phyloP scores from a whole-genome alignment of 2,888 invertebrate species.

The Melieria picta region DNA sequence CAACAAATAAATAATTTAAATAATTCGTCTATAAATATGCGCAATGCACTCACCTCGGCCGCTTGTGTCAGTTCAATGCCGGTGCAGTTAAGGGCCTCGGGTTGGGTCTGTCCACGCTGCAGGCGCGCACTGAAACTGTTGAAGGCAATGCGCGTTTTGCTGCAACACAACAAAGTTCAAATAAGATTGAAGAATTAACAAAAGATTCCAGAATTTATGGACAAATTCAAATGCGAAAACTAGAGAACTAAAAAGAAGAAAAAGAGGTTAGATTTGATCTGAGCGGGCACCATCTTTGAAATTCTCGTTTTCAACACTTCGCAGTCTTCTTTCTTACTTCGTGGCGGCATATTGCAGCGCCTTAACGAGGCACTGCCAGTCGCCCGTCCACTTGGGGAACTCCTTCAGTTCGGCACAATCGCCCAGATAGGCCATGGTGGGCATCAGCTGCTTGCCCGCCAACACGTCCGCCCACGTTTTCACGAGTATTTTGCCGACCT shows the following conservation, averaged over 20 bases:
- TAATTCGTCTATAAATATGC: background rate
- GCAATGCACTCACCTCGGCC: conserved; percentile 73
- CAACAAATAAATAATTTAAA: background rate
- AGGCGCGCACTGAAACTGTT: conserved; percentile 75
- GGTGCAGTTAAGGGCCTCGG: conserved; percentile 86
- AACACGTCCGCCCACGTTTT: conserved; percentile 78
- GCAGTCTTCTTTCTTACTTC: conserved; percentile 54
- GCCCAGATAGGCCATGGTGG: conserved; percentile 75
- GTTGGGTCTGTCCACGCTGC: conserved; percentile 71
- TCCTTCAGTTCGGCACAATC: conserved; percentile 29
- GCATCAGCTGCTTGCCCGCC: conserved; percentile 71
- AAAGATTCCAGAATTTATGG: no score
- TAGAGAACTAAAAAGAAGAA: background rate
- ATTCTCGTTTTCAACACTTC: background rate
- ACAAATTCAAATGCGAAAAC: no score
- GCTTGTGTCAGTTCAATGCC: conserved; percentile 83
- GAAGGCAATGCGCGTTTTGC: conserved; percentile 76
- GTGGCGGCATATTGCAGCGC: conserved; percentile 66
- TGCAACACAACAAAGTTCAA: conserved; percentile 53
- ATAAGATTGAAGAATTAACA: no score
- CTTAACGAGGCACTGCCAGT: conserved; percentile 57
- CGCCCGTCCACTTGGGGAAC: conserved; percentile 50
- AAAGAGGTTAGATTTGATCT: background rate
- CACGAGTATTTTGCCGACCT: conserved; percentile 84
- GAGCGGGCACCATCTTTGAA: background rate